Evolutionary conservation across 1,140 invertebrate species (phyloP).

Genomic region (Temnothorax curvispinosus): DNA sequence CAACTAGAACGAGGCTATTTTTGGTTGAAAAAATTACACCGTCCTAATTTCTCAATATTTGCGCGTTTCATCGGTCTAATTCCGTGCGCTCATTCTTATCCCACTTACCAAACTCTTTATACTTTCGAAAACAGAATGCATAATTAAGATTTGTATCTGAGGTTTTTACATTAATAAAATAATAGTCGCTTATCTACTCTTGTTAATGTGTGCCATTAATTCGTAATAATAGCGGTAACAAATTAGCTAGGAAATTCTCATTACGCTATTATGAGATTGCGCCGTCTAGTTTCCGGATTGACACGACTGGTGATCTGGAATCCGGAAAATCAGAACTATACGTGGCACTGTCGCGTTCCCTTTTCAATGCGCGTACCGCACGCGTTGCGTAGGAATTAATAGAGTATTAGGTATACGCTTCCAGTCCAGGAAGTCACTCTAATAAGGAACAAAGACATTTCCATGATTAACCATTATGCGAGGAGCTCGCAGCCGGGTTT

Average conservation of each 20-base stretch:
- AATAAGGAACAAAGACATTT: slow-evolving; percentile 76
- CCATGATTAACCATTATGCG: slow-evolving; percentile 71
- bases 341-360: background rate
- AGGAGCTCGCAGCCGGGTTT: slow-evolving; percentile 24
- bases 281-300: background rate
- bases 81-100: background rate
- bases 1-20: background rate
- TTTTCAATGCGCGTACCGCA: background rate
- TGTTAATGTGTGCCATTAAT: background rate
- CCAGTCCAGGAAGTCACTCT: slow-evolving; percentile 65
- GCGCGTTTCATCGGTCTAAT: background rate
- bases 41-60: slow-evolving; percentile 37
- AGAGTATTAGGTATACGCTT: background rate
- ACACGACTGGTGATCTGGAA: slow-evolving; percentile 12
- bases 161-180: background rate
- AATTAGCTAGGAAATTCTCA: background rate
- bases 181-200: background rate
- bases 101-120: background rate
- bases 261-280: background rate
- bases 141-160: background rate
- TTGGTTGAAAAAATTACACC: background rate
- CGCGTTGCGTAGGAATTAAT: slow-evolving; percentile 36
- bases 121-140: background rate
- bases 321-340: slow-evolving; percentile 8
- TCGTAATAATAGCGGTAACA: background rate